Evolutionary conservation across 2,888 invertebrate species (phyloP), one percentile per base, ranked within the genome.

Genomic region (Zeuzera pyrina): DNA sequence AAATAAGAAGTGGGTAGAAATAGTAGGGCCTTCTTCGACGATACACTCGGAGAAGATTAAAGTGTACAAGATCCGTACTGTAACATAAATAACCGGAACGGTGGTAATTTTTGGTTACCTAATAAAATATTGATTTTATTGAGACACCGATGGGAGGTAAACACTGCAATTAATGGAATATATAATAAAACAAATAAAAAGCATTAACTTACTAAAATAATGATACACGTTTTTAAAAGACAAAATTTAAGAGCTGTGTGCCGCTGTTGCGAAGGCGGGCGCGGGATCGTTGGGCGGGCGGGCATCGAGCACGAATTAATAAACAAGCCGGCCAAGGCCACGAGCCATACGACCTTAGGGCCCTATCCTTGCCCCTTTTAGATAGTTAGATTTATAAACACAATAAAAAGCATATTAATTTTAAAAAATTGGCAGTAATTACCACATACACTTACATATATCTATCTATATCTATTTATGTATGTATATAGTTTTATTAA

Each of bases 1-100:
- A 78, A 79, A 78, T 78, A 77, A 78, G 74, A 73, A 78, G 67
- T 69, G 67, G 64, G 62, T 73, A 78, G 76, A 78, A 76, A 78
- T 77, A 71, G 68, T 70, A 66, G 60, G 63, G 65, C 62, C 68
- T 61, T 54, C 59, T 68, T 56, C 59, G 53, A 57, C 68, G 71
- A 73, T 77, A 83, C 73, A 79, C 72, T 79, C 64, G 47, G 59
- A 62, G 63, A 54, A 79, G 78, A 84, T 84, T 81, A 84, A 84
- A 83, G 72, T 73, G 68, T 74, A 68, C 53, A 53, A 65, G 63
- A 61, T 67, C 61, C 11, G 25, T 56, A 49, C 45, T 53, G 48
- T 55, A 62, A 69, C 67, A 68, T 76, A 73, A 68, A 77, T 76
- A 71, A 72, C 51, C 56, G 52, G 57, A 65, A 66, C 54, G 57